Evolutionary conservation across 2,113 vertebrate species (phyloP).

Genomic region (Aphyosemion australe): DNA sequence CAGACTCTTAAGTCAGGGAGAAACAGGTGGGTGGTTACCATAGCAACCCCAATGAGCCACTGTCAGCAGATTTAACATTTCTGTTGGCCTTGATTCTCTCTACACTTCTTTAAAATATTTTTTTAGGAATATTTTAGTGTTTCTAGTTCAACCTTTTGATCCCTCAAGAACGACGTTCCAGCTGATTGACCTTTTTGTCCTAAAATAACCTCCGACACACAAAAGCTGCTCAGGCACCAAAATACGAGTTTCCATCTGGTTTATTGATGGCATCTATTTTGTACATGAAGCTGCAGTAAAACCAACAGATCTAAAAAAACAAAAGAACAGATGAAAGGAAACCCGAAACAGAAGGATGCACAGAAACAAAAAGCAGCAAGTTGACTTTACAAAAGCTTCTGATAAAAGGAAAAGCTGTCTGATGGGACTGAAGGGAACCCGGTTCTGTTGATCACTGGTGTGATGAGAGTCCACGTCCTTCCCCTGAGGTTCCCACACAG

Average conservation of each 20-base stretch:
- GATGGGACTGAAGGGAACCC: constrained; percentile 46
- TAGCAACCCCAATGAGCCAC: no score
- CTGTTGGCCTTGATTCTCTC: no score
- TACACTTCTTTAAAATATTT: no score
- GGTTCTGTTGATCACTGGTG: not conserved
- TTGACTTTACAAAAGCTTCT: constrained; percentile 36
- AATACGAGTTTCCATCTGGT: constrained; percentile 42
- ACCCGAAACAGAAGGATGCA: not conserved
- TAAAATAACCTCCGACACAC: no score
- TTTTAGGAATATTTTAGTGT: no score
- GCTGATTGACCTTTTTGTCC: no score
- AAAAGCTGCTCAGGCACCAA: not conserved
- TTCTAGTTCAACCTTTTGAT: no score
- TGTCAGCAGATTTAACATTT: no score
- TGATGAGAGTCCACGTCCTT: constrained; percentile 12
- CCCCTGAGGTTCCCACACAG: constrained; percentile 66
- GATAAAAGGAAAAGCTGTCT: constrained; percentile 49
- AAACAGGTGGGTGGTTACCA: no score
- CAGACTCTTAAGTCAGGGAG: no score
- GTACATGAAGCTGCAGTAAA: constrained; percentile 65
- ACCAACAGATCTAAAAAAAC: constrained; percentile 46
- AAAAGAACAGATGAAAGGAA: constrained; percentile 32
- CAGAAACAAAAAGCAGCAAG: constrained; percentile 18
- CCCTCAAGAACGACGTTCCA: no score
- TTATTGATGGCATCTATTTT: constrained; percentile 65